Percentiles rank a stretch among this genome's conserved stretches.
Conservation (phyloP, 2,113 vertebrate genomes). For the Sardina pilchardus region DNA sequence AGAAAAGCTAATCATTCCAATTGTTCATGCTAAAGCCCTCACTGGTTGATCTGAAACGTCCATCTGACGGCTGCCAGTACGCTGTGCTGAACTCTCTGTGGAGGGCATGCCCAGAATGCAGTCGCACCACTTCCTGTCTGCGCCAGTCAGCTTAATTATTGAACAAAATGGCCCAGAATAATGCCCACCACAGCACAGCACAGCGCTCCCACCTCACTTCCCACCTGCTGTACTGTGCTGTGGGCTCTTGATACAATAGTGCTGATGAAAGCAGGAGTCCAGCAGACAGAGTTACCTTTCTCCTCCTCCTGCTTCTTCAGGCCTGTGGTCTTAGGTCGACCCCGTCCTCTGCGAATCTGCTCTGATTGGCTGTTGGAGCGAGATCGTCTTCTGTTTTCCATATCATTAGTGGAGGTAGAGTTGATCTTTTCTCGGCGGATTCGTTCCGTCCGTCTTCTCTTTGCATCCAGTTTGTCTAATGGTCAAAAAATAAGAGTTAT, state of each 20-base stretch:
- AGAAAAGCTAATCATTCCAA: neutral
- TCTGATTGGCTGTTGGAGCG: constrained; percentile 93
- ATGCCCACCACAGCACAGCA: neutral
- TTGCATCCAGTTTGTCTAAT: constrained; percentile 88
- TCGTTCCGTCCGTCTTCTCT: constrained; percentile 91
- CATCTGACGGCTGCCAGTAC: neutral
- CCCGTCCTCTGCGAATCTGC: constrained; percentile 88
- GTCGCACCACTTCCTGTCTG: neutral
- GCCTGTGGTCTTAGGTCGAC: constrained; percentile 88
- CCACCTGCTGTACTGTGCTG: too few species aligned
- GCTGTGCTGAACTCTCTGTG: neutral
- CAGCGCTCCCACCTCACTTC: neutral
- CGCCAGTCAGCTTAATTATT: neutral
- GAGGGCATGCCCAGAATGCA: neutral
- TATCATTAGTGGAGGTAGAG: constrained; percentile 81
- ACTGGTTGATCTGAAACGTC: neutral
- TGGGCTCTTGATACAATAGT: too few species aligned
- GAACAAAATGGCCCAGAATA: neutral
- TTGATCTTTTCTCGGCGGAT: constrained; percentile 89
- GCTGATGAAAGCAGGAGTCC: neutral
- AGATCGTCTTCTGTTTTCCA: constrained; percentile 89
- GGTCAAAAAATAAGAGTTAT: constrained; percentile 2
- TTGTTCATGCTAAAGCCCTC: neutral
- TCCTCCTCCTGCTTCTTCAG: constrained; percentile 95
- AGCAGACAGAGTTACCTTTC: constrained; percentile 78